Base-by-base conservation (phyloP, 92 coral and sea anemone species). In the Blastomussa wellsi region DNA sequence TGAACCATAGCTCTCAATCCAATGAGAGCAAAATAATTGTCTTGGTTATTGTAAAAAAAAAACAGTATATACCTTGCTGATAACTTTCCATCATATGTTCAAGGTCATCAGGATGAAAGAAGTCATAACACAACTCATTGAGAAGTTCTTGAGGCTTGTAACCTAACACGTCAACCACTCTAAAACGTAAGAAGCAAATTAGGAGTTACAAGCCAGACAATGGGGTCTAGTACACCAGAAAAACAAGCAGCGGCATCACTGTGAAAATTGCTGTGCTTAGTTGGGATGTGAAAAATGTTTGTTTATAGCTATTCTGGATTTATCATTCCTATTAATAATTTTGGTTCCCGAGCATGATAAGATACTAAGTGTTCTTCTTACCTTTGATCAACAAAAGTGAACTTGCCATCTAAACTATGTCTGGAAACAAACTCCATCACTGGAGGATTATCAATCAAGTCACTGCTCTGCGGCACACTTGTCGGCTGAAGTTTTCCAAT, bases 361-460 rank as follows among this genome's bases (percentile, higher is more conserved):
- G 52, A 51, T 17, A 51, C 7, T 39, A 13, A 6, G n/a, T 53
- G 20, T 53, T 53, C 7, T 24, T 14, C 74, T 39, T 88, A 96
- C 99, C 99, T 96, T 87, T 95, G 99, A 85, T 95, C 98, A 26
- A 96, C 95, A 79, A 96, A 96, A 6, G 99, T 96, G 60, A 96
- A 96, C 80, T 96, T 96, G 37, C 99, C 99, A 90, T 96, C 99
- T 86, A 96, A 83, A 72, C 98, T 92, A 79, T 94, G 95, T 60
- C 99, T 90, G 16, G 99, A 96, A 79, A 96, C 93, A 53, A 96
- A 96, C 87, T 95, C 95, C 19, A 91, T 91, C 28, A 96, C 94
- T 33, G 98, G 95, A 12, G 95, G 93, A 0, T 87, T 90, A 55
- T 90, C 95, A 15, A 88, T 48, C 51, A 92, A 85, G 79, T 96